These are phyloP conservation scores for Acanthosepion lycidas DNA, from an alignment of 2,888 invertebrate species.

Conservation along the genomic window DNA sequence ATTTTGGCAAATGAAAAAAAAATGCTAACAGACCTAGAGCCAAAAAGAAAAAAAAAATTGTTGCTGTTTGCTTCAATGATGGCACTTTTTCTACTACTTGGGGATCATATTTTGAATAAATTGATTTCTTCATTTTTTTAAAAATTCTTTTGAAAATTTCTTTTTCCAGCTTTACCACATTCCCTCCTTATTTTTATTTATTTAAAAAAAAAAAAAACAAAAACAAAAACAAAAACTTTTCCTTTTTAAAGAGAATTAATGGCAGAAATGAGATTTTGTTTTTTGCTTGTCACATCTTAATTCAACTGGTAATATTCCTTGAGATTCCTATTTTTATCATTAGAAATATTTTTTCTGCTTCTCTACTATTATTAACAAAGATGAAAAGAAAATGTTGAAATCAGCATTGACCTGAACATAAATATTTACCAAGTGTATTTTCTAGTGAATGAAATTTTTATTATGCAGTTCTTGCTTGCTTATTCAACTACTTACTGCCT, in stretches of 20 bases:
- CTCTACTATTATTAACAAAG: not conserved
- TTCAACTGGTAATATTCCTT: not conserved
- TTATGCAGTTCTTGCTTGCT: constrained; percentile 11
- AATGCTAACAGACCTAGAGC: not conserved
- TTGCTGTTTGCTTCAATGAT: constrained; percentile 33
- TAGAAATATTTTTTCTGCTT: not conserved
- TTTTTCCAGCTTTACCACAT: not conserved
- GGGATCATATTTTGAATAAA: not conserved
- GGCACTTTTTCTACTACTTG: constrained; percentile 14
- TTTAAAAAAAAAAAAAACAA: not conserved
- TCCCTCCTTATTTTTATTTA: not conserved
- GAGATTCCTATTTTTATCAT: not conserved
- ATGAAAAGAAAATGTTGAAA: not conserved
- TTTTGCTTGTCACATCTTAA: not conserved
- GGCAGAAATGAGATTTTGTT: not conserved
- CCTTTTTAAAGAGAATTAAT: not conserved
- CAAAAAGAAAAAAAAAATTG: not conserved
- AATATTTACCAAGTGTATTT: not conserved
- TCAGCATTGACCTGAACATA: not conserved
- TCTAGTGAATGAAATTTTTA: not conserved
- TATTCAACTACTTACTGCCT: constrained; percentile 6
- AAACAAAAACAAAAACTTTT: not conserved
- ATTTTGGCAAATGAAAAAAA: constrained; percentile 33
- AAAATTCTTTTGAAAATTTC: not conserved
- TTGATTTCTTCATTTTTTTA: not conserved